Base-by-base conservation (phyloP, 2,113 vertebrate genomes). In the Burhinus bistriatus region DNA sequence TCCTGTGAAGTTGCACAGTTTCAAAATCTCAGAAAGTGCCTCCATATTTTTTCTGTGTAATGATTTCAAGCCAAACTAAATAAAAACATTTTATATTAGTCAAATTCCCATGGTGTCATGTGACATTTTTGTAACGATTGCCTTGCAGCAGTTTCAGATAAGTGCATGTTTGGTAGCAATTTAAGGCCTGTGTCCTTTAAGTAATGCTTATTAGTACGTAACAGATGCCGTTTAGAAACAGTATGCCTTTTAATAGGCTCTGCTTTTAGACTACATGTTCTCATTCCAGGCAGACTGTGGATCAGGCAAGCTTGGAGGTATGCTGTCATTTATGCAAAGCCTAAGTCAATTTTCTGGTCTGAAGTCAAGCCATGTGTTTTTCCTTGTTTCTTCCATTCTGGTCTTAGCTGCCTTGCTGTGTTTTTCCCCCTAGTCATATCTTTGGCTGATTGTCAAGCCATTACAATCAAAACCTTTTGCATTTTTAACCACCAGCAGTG, bases 301-400 rank as follows among this genome's bases (percentile, higher is more conserved):
- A 73, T 91, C 75, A 90, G 87, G 91, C 91, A 89, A 26, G 83
- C 90, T 88, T 88, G 62, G 81, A 94, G 95, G 91, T 96, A 96
- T 93, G 91, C 51, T 87, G 59, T 92, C 78, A 4, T 62, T 72
- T 94, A 73, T 89, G 69, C 89, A 95, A 95, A 95, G 87, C 80
- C 89, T 87, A 94, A 97, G 93, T 96, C 86, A 93, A 94, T 96
- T 97, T 98, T 97, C 95, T 97, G 94, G 97, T 96, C 79, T 91
- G 91, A 97, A 95, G 94, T 92, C 15, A 58, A 95, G 87, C 81
- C 90, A 47, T 89, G 82, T 87, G 80, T 95, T 96, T 94, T 85
- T 49, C 73, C 49, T 59, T 83, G 30, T 78, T 79, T 70, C 64
- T 75, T 68, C 85, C 76, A 89, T 93, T 92, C 93, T 95, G 83